Base-by-base conservation (phyloP, 1,140 invertebrate genomes). In the Callitettix versicolor region DNA sequence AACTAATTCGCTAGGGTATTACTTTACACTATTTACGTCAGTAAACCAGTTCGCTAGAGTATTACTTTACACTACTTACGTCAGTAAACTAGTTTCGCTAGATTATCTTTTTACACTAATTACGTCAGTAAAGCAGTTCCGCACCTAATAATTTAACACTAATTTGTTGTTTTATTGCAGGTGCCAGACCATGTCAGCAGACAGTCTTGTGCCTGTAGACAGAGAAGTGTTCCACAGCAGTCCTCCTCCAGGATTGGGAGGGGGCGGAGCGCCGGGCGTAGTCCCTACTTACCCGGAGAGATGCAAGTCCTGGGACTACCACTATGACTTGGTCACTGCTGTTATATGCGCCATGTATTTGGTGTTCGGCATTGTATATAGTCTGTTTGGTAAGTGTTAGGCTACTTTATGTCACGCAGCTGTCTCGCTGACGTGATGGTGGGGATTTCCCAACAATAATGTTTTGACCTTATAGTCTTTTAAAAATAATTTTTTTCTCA, bases 321-420 rank as follows among this genome's bases (percentile, higher is more conserved):
- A 52, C 5, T 46, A 51, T 26, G 55, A 52, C 40, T 12, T 57
- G 17, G 22, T 57, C 24, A 40, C 38, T 21, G 55, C 48, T 41
- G 38, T 52, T 24, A 50, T 51, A 9, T 57, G 55, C 51, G 54
- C 54, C 30, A 62, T 62, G 61, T 62, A 62, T 42, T 44, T 62
- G 11, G 65, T 75, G 3, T 80, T 80, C 63, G 78, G 77, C 18
- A 73, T 79, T 55, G 76, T 79, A 3, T 80, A 79, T 53, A 77
- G 76, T 36, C 58, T 80, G 21, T 74, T 80, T 52, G 78, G 76
- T 77, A 67, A 74, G 71, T 70, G n/a, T n/a, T n/a, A n/a, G n/a
- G n/a, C n/a, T n/a, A n/a, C n/a, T n/a, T n/a, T n/a, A n/a, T n/a
- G n/a, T n/a, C n/a, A n/a, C n/a, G n/a, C n/a, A n/a, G n/a, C n/a